Percentiles rank a stretch among this genome's conserved stretches.
These are phyloP conservation scores for Thamnaconus septentrionalis DNA, from an alignment of 2,113 vertebrate genomes.

Conservation along the genomic window DNA sequence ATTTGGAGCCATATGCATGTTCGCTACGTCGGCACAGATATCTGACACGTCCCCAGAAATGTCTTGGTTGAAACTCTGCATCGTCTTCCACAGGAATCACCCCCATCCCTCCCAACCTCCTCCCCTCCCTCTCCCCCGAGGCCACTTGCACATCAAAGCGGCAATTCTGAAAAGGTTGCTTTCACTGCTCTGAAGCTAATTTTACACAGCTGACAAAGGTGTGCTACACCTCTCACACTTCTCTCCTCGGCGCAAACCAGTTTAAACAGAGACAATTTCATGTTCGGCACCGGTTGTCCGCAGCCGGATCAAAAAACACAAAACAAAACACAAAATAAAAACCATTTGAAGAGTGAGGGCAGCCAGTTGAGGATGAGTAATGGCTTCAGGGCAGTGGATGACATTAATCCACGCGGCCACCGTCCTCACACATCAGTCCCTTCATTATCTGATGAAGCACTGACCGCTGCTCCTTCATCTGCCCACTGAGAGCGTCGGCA, in stretches of 20 bases:
- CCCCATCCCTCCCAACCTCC: too few species aligned
- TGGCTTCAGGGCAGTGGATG: conserved; percentile 29
- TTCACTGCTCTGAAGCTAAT: conserved; percentile 41
- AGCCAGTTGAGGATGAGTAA: conserved; percentile 34
- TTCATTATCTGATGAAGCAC: conserved; percentile 37
- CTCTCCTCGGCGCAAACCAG: neutral
- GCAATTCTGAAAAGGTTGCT: conserved; percentile 35
- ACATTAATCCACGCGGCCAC: conserved; percentile 43
- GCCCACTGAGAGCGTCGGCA: conserved; percentile 1
- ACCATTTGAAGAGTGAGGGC: conserved; percentile 16
- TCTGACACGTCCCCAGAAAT: conserved; percentile 35
- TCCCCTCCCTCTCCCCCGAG: conserved; percentile 26
- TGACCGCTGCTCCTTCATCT: conserved; percentile 27
- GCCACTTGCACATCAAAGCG: conserved; percentile 60
- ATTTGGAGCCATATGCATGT: neutral
- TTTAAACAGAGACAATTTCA: neutral
- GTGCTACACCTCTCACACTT: conserved; percentile 8
- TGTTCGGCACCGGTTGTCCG: conserved; percentile 7
- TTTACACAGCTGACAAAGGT: conserved; percentile 43
- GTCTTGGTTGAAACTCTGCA: conserved; percentile 37
- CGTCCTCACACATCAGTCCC: conserved; percentile 34
- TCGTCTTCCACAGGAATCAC: conserved; percentile 43
- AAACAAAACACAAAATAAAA: conserved; percentile 6
- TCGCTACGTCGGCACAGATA: conserved; percentile 15
- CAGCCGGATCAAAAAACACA: too few species aligned